Conservation (phyloP, 2,113 vertebrate species). For the Heterotilapia buettikoferi region DNA sequence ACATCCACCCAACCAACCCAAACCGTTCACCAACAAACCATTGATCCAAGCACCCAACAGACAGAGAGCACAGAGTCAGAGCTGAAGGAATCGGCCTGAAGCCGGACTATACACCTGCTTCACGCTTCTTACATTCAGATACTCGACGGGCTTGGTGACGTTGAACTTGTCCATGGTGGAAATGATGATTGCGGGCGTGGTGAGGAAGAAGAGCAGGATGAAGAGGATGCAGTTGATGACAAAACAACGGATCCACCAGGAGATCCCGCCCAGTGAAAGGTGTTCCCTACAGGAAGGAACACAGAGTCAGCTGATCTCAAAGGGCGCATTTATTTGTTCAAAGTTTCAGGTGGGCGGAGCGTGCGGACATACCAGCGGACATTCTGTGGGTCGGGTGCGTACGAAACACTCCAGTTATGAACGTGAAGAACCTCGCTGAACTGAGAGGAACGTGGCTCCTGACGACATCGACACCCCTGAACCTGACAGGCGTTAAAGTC, state of each 20-base stretch:
- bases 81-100: not conserved
- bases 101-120: not conserved
- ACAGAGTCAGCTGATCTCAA: not conserved
- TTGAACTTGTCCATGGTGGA: conserved; percentile 99
- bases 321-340: fast-evolving
- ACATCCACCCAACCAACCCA: not conserved
- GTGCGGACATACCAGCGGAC: conserved; percentile 84
- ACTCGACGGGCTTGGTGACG: conserved; percentile 95
- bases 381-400: conserved; percentile 94
- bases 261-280: conserved; percentile 87
- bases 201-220: conserved; percentile 97
- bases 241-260: conserved; percentile 96
- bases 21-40: not conserved
- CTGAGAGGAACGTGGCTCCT: conserved; percentile 83
- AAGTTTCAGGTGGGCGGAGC: not conserved
- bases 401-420: conserved; percentile 89
- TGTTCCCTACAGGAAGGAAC: conserved; percentile 79
- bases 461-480: conserved; percentile 85
- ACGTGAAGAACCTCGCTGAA: conserved; percentile 88
- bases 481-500: conserved; percentile 96
- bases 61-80: not conserved
- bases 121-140: conserved; percentile 84
- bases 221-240: conserved; percentile 97
- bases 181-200: conserved; percentile 97
- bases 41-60: not conserved